Percentiles rank a stretch among this genome's conserved stretches.
phyloP scores from a whole-genome alignment of 2,888 invertebrate species.

The Agrochola litura region DNA sequence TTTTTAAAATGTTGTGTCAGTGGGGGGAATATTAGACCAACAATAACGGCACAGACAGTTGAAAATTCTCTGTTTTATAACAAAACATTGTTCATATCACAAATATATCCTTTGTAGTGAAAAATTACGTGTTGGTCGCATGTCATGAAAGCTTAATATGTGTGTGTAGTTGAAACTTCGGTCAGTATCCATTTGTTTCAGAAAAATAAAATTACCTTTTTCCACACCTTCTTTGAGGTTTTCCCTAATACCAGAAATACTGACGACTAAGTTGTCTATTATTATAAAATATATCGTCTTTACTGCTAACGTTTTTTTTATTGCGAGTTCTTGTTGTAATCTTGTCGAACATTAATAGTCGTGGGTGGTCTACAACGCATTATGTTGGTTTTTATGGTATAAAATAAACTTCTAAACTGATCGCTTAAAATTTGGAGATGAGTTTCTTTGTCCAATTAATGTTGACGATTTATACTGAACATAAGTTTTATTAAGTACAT shows the following conservation, averaged over 20 bases:
- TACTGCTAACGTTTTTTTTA: slow-evolving; percentile 40
- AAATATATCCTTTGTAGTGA: slow-evolving; percentile 8
- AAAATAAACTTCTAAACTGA: slow-evolving; percentile 33
- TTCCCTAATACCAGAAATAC: slow-evolving; percentile 1
- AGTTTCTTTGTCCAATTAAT: slow-evolving; percentile 55
- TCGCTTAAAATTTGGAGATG: slow-evolving; percentile 41
- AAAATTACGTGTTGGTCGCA: neutral
- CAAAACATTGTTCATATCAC: neutral
- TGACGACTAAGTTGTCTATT: slow-evolving; percentile 6
- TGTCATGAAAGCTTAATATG: neutral
- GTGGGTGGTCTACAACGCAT: slow-evolving; percentile 55
- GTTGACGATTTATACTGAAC: slow-evolving; percentile 31
- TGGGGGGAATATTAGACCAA: neutral
- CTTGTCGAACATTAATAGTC: slow-evolving; percentile 40
- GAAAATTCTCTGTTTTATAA: neutral
- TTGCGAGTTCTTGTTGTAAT: slow-evolving; percentile 46
- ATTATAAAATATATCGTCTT: slow-evolving; percentile 29
- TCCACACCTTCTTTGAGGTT: neutral
- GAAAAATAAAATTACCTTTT: slow-evolving; percentile 18
- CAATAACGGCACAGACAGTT: neutral
- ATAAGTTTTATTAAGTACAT: slow-evolving; percentile 2
- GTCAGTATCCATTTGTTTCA: neutral
- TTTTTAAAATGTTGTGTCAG: slow-evolving; percentile 34
- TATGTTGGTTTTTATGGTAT: slow-evolving; percentile 43
- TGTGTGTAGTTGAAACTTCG: neutral